A percentile compares a stretch with the other conserved stretches of the same genome.
These are phyloP conservation scores for Petrocephalus sullivani DNA, from an alignment of 2,797 vertebrate species.

Conservation along the genomic window DNA sequence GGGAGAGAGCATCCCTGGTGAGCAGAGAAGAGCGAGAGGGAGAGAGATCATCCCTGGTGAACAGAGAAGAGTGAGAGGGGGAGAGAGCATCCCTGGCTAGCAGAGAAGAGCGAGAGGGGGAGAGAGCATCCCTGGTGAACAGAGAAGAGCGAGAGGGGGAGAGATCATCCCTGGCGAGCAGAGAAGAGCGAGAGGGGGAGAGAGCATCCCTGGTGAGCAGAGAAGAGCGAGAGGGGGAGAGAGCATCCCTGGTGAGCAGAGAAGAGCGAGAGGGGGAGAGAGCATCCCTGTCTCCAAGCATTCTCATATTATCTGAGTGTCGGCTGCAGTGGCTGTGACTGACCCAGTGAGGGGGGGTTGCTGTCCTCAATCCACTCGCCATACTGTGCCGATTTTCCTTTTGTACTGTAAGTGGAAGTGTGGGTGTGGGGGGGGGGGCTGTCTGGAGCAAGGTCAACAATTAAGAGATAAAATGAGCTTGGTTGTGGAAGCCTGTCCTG, in stretches of 20 bases:
- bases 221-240: constrained; percentile 11
- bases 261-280: constrained; percentile 12
- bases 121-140: neutral
- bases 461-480: constrained; percentile 61
- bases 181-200: constrained; percentile 12
- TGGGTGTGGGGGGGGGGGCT: constrained; percentile 38
- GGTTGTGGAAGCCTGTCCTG: neutral
- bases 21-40: too few species aligned
- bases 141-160: constrained; percentile 14
- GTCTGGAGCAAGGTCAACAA: constrained; percentile 56
- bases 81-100: neutral
- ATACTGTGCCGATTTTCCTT: constrained; percentile 54
- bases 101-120: constrained; percentile 16
- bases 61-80: too few species aligned
- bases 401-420: constrained; percentile 44
- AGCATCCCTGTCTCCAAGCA: constrained; percentile 25
- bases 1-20: neutral
- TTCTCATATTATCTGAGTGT: constrained; percentile 47
- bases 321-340: constrained; percentile 54
- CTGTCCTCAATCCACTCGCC: constrained; percentile 58
- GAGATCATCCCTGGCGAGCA: constrained; percentile 11
- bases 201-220: constrained; percentile 10
- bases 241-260: constrained; percentile 10
- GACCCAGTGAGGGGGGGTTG: constrained; percentile 60
- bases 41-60: too few species aligned